Evolutionary conservation across 2,797 vertebrate genomes (phyloP).

Genomic region (Synaphobranchus kaupii): DNA sequence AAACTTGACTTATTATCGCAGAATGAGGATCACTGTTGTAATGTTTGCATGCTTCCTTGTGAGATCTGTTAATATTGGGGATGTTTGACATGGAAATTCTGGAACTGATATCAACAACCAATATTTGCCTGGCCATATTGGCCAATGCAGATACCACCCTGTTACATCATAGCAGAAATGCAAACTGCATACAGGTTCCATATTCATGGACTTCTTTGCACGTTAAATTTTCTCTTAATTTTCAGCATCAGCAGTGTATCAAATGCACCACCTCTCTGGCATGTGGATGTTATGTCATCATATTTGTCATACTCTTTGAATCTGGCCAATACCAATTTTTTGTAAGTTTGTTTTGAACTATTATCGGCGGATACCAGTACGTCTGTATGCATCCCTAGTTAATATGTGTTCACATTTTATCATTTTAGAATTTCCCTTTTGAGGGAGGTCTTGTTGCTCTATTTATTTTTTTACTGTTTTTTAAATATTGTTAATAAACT

Average conservation of each 20-base stretch:
- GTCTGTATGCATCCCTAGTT: too few relatives aligned
- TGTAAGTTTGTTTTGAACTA: too few relatives aligned
- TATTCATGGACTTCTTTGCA: not conserved
- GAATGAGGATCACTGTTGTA: not conserved
- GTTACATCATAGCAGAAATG: too few relatives aligned
- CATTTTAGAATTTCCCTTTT: not conserved
- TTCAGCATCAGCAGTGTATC: not conserved
- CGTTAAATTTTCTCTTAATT: not conserved
- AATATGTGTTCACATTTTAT: not conserved
- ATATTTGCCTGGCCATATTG: too few relatives aligned
- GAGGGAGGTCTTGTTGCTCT: not conserved
- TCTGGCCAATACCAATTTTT: too few relatives aligned
- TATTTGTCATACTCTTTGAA: not conserved
- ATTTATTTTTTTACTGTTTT: not conserved
- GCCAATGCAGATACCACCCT: too few relatives aligned
- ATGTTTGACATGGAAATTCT: too few relatives aligned
- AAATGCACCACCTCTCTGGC: not conserved
- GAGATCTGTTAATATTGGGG: not conserved
- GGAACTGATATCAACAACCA: too few relatives aligned
- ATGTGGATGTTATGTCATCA: not conserved
- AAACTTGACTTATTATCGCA: not conserved
- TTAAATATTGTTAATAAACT: not conserved
- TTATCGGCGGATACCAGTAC: too few relatives aligned
- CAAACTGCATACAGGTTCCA: too few relatives aligned
- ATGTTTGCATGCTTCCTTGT: not conserved